A percentile compares a stretch with the other conserved stretches of the same genome.
These are phyloP conservation scores for Mastacembelus armatus DNA, from an alignment of 2,797 vertebrate genomes.

Conservation along the genomic window DNA sequence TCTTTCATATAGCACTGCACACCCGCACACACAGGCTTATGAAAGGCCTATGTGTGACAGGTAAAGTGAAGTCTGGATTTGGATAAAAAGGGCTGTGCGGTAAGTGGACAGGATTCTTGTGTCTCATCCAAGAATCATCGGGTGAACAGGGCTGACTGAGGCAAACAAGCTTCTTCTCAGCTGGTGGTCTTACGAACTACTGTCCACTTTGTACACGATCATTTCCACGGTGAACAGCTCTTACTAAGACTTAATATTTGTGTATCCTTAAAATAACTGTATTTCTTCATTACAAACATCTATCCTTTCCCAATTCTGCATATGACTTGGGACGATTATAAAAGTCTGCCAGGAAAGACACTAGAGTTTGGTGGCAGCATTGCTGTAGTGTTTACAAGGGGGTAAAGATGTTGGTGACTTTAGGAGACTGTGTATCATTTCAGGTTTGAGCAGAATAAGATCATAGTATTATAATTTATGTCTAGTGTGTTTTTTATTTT, in stretches of 20 bases:
- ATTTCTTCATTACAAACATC: too few species aligned
- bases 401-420: slow-evolving; percentile 40
- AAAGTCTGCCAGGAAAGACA: too few species aligned
- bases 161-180: slow-evolving; percentile 42
- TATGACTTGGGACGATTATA: too few species aligned
- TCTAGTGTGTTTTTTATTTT: not conserved
- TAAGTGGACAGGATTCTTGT: slow-evolving; percentile 70
- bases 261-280: too few species aligned
- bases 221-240: slow-evolving; percentile 40
- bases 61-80: slow-evolving; percentile 61
- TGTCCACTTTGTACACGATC: slow-evolving; percentile 43
- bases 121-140: slow-evolving; percentile 66
- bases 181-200: slow-evolving; percentile 62
- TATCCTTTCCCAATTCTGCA: too few species aligned
- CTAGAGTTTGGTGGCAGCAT: too few species aligned
- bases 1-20: slow-evolving; percentile 28
- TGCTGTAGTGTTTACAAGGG: slow-evolving; percentile 44
- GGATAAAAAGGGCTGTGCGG: slow-evolving; percentile 38
- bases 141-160: slow-evolving; percentile 33
- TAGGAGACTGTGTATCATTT: slow-evolving; percentile 34
- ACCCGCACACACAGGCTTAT: slow-evolving; percentile 60
- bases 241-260: too few species aligned
- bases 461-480: not conserved
- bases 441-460: slow-evolving; percentile 21
- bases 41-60: slow-evolving; percentile 66